Base-by-base conservation (phyloP, 2,113 vertebrate genomes). In the Noctilio leporinus region DNA sequence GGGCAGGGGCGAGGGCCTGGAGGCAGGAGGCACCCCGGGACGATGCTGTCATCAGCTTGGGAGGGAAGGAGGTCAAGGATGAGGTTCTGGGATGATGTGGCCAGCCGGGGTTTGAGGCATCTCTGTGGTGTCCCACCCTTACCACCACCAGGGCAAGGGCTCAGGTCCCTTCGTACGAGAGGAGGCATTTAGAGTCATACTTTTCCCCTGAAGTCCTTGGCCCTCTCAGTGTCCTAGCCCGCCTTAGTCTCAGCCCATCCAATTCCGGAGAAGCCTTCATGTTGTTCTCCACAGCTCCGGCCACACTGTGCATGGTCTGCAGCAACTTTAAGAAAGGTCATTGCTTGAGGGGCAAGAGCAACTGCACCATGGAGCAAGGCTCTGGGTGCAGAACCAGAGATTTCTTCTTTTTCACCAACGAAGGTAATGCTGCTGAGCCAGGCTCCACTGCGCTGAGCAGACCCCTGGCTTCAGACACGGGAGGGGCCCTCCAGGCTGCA, bases 221-320 rank as follows among this genome's bases (percentile, higher is more conserved):
- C 24, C 28, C 26, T n/a, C 24, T 20, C 15, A 19, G 15, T 38
- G 49, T 35, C 49, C 75, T 55, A 81, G 10, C 28, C 33, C 10
- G 26, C 8, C 15, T 80, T 30, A 7, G 17, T 53, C 22, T 40
- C n/a, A 62, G 7, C 20, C 35, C 57, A 30, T 59, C 40, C 30
- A 4, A 51, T 15, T 33, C 65, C 51, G 72, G 53, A 24, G 10
- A 43, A 69, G 6, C 22, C 17, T 53, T 65, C 19, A 0, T 51
- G 65, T 86, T 73, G 0, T 72, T 77, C 82, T 73, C 64, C 19
- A 5, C 33, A 95, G 93, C 30, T 72, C 38, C 65, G 26, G 12
- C 65, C 38, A 95, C 93, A 19, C 12, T 81, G 22, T 95, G 93
- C 26, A 95, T 86, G 93, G 88, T 95, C 55, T 95, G 93, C 65